Evolutionary conservation across 1,140 invertebrate species (phyloP).

Genomic region (Monochamus saltuarius): DNA sequence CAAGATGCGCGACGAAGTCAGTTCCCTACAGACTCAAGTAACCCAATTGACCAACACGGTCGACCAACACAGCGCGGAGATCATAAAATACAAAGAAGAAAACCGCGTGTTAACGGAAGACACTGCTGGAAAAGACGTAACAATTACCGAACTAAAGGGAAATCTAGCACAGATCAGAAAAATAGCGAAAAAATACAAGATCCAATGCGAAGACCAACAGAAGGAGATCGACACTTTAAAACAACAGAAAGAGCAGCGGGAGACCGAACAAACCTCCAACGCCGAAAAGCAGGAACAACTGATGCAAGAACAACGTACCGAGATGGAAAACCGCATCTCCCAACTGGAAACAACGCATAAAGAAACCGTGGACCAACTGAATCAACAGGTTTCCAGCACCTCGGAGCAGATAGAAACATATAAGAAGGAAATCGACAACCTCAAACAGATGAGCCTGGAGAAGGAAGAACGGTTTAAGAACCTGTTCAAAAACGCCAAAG

Average conservation of each 20-base stretch:
- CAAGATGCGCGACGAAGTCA: constrained; percentile 55
- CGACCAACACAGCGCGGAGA: constrained; percentile 56
- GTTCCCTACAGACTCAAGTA: constrained; percentile 50
- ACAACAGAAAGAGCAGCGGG: constrained; percentile 50
- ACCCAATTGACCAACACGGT: constrained; percentile 60
- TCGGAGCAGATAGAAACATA: constrained; percentile 65
- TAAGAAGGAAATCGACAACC: constrained; percentile 68
- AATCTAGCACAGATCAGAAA: constrained; percentile 83
- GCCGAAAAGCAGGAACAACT: constrained; percentile 51
- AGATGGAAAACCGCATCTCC: constrained; percentile 52
- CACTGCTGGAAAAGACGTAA: constrained; percentile 64
- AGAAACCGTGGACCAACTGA: constrained; percentile 64
- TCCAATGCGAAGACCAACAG: constrained; percentile 73
- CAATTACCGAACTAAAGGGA: constrained; percentile 71
- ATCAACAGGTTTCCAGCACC: constrained; percentile 57
- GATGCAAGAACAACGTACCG: constrained; percentile 56
- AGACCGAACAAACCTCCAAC: constrained; percentile 39
- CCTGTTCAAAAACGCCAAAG: constrained; percentile 70
- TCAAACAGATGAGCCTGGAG: constrained; percentile 64
- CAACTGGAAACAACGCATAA: constrained; percentile 53
- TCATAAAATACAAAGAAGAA: constrained; percentile 61
- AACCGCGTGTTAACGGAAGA: constrained; percentile 69
- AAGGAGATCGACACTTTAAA: constrained; percentile 64
- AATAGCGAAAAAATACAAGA: constrained; percentile 91
- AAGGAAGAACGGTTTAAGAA: constrained; percentile 74